Conservation (phyloP, 1,140 invertebrate genomes). For the Metaphire vulgaris region DNA sequence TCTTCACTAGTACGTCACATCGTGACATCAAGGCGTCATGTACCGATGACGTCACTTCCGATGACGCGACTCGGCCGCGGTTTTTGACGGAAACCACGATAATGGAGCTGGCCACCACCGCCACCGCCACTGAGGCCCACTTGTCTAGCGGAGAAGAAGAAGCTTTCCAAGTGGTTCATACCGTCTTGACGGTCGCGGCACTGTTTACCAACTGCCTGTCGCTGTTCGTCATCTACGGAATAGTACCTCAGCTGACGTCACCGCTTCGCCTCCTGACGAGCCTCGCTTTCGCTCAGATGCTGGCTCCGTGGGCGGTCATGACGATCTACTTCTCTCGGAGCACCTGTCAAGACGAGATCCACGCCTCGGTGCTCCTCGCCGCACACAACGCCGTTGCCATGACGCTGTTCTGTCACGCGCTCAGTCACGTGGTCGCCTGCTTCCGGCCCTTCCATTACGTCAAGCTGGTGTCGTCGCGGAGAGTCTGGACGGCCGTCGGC, state of each 20-base stretch:
- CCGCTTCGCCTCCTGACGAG: slow-evolving; percentile 21
- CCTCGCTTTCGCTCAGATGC: slow-evolving; percentile 20
- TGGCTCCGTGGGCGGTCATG: slow-evolving; percentile 25
- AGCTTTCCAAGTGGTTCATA: slow-evolving; percentile 17
- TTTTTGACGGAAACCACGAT: too few species aligned
- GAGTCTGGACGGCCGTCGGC: slow-evolving; percentile 10
- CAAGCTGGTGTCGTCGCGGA: slow-evolving; percentile 6
- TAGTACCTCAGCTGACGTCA: slow-evolving; percentile 18
- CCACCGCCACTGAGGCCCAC: too few species aligned
- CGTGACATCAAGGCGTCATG: background rate
- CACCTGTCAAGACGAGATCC: slow-evolving; percentile 22
- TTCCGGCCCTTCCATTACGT: slow-evolving; percentile 27
- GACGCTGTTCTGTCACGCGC: slow-evolving; percentile 8
- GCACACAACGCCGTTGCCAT: slow-evolving; percentile 20
- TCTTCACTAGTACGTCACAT: too few species aligned
- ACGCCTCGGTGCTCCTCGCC: slow-evolving; percentile 19
- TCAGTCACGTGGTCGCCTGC: slow-evolving; percentile 18
- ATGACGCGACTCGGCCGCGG: too few species aligned
- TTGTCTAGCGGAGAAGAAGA: background rate
- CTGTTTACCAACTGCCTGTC: slow-evolving; percentile 15
- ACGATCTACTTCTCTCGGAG: slow-evolving; percentile 22
- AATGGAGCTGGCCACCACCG: too few species aligned
- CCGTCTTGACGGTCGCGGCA: background rate
- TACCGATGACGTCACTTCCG: background rate
- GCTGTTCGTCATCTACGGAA: slow-evolving; percentile 25